A percentile compares a stretch with the other conserved stretches of the same genome.
Evolutionary conservation across 2,888 invertebrate genomes (phyloP).

Genomic region (Drosophila bunnanda): DNA sequence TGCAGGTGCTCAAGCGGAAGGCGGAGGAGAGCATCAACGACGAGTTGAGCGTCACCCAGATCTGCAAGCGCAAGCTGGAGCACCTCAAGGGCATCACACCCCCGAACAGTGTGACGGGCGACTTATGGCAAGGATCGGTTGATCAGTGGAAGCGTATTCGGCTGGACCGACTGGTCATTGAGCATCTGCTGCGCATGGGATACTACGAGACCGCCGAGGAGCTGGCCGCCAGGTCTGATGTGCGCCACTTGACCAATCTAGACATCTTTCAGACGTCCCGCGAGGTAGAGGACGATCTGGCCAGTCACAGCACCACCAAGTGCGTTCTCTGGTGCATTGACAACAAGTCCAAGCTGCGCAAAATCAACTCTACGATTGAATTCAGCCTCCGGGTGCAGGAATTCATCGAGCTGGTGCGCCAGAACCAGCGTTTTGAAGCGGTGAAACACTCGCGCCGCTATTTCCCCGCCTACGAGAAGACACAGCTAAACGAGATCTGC

Average conservation of each 20-base stretch:
- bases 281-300: constrained; percentile 94
- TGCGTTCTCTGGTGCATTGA: constrained; percentile 98
- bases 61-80: constrained; percentile 96
- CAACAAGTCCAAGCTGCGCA: constrained; percentile 96
- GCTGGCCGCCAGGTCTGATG: constrained; percentile 91
- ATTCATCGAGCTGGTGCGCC: constrained; percentile 96
- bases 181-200: constrained; percentile 97
- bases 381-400: constrained; percentile 94
- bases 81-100: constrained; percentile 88
- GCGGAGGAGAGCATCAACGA: constrained; percentile 97
- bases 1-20: constrained; percentile 96
- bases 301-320: constrained; percentile 92
- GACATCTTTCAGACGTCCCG: constrained; percentile 93
- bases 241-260: constrained; percentile 95
- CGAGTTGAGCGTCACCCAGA: constrained; percentile 94
- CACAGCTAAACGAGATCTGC: constrained; percentile 94
- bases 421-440: constrained; percentile 94
- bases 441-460: constrained; percentile 97
- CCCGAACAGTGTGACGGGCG: constrained; percentile 69
- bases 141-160: constrained; percentile 84
- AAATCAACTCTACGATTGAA: constrained; percentile 97
- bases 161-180: constrained; percentile 97
- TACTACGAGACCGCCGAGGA: constrained; percentile 97
- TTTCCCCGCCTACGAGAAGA: constrained; percentile 94
- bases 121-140: constrained; percentile 82